Evolutionary conservation across 1,140 invertebrate genomes (phyloP).

Genomic region (Nephila pilipes): DNA sequence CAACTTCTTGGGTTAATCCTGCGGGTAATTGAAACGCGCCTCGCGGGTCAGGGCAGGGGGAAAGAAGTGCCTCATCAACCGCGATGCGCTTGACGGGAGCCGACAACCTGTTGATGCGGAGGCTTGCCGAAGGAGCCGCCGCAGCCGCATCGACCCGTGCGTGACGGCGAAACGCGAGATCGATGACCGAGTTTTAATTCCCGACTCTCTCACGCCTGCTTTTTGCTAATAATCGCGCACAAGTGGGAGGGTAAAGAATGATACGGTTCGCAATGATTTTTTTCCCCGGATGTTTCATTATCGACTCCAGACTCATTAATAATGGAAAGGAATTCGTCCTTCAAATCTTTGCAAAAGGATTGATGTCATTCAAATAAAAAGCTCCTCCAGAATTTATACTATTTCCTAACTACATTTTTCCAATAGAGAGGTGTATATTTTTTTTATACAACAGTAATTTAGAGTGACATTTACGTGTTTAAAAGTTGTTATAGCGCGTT

Average conservation of each 20-base stretch:
- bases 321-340: no score
- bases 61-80: background rate
- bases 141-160: background rate
- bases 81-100: background rate
- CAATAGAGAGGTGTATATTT: no score
- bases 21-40: background rate
- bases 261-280: background rate
- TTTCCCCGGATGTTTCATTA: no score
- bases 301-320: no score
- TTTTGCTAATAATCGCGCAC: background rate
- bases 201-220: background rate
- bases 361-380: no score
- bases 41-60: background rate
- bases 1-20: no score
- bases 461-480: no score
- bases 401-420: no score
- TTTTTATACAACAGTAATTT: no score
- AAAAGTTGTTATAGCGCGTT: no score
- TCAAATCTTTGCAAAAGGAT: no score
- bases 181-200: background rate
- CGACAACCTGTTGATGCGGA: constrained; percentile 33
- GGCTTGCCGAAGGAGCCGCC: background rate
- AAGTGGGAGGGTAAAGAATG: background rate
- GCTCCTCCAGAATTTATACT: no score
- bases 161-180: background rate